Evolutionary conservation across 1,140 invertebrate genomes (phyloP).

Genomic region (Euwallacea fornicatus): DNA sequence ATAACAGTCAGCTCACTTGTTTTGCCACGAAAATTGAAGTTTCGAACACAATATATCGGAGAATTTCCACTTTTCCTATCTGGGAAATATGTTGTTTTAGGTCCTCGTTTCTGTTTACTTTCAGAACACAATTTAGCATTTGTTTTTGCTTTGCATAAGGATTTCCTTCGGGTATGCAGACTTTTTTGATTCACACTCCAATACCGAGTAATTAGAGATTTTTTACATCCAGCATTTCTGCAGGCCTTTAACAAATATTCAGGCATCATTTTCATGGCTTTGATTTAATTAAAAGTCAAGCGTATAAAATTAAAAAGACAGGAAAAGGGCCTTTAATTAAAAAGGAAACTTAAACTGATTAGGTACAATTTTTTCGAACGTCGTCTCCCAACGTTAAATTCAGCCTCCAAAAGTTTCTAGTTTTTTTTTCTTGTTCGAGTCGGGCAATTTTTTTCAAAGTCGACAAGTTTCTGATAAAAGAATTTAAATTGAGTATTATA

Average conservation of each 20-base stretch:
- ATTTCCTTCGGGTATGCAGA: too few species aligned
- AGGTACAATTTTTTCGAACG: conserved; percentile 40
- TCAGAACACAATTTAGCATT: not conserved
- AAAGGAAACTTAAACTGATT: conserved; percentile 45
- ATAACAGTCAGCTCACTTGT: not conserved
- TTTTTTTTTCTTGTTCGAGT: conserved; percentile 5
- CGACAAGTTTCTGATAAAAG: conserved; percentile 1
- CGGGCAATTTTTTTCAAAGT: not conserved
- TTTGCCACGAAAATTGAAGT: not conserved
- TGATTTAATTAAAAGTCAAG: conserved; percentile 49
- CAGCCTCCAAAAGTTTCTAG: conserved; percentile 14
- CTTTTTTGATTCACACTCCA: too few species aligned
- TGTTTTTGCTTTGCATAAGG: too few species aligned
- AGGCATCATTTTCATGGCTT: conserved; percentile 42
- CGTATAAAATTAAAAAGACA: conserved; percentile 48
- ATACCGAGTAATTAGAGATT: too few species aligned
- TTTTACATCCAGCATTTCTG: too few species aligned
- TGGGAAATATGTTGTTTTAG: not conserved
- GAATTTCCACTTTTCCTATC: not conserved
- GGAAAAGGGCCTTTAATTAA: conserved; percentile 44
- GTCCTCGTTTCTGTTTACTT: not conserved
- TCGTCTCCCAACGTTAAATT: conserved; percentile 22
- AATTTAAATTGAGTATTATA: not conserved
- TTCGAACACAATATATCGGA: not conserved
- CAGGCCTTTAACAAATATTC: conserved; percentile 39